Conservation (phyloP, 1,140 invertebrate species). For the Drosophila eugracilis region DNA sequence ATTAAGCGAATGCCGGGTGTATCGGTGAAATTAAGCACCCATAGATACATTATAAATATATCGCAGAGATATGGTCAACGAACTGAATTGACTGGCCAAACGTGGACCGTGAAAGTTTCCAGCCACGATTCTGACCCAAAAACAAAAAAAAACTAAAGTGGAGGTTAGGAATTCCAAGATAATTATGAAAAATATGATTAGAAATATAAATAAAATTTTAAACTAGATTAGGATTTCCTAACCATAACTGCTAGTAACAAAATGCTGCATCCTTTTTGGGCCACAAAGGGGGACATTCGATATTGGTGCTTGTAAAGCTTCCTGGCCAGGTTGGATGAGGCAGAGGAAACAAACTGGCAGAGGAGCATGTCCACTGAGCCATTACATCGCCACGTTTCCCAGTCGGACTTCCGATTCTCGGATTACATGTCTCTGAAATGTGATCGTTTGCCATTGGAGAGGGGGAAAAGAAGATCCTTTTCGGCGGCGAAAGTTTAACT, state of each 20-base stretch:
- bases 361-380: constrained; percentile 58
- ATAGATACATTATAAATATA: constrained; percentile 55
- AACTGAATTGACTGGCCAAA: constrained; percentile 49
- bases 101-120: constrained; percentile 70
- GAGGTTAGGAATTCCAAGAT: not conserved
- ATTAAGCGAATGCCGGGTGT: constrained; percentile 62
- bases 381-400: constrained; percentile 72
- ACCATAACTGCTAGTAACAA: not conserved
- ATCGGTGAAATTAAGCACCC: constrained; percentile 75
- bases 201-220: too few species aligned
- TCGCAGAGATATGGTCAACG: constrained; percentile 69
- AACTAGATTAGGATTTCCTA: too few species aligned
- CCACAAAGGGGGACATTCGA: constrained; percentile 44
- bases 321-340: constrained; percentile 21
- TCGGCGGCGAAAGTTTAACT: constrained; percentile 62
- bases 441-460: constrained; percentile 39
- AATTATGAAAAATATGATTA: not conserved
- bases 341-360: constrained; percentile 28
- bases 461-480: not conserved
- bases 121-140: constrained; percentile 72
- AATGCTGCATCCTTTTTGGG: constrained; percentile 23
- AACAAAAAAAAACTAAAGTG: constrained; percentile 32
- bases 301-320: constrained; percentile 76
- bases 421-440: constrained; percentile 65
- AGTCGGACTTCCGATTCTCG: constrained; percentile 73